These are phyloP conservation scores for Upupa epops DNA, from an alignment of 2,113 vertebrate species.

Conservation along the genomic window DNA sequence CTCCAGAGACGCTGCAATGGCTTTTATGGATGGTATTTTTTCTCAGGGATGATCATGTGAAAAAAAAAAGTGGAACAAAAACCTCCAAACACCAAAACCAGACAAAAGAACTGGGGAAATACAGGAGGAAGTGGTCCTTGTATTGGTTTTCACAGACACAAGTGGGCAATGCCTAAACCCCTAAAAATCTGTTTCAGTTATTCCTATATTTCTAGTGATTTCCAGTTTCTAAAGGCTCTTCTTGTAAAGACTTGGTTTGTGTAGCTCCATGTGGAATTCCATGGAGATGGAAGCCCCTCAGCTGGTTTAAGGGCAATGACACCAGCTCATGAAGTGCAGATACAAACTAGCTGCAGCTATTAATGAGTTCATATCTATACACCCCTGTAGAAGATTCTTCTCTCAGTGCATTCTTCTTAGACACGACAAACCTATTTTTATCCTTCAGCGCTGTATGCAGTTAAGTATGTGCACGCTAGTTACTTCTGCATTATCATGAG, in stretches of 20 bases:
- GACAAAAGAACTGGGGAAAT: neutral
- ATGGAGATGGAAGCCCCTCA: neutral
- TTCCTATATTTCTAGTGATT: neutral
- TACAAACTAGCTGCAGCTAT: neutral
- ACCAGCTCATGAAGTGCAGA: neutral
- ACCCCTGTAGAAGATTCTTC: neutral
- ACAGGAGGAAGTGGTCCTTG: neutral
- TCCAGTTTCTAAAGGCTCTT: neutral
- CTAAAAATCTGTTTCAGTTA: neutral
- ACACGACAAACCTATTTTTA: slow-evolving; percentile 24
- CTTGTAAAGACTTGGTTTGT: neutral
- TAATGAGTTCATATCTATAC: neutral
- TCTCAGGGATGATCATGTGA: neutral
- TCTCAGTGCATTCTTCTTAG: neutral
- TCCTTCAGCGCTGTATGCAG: neutral
- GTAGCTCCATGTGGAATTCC: neutral
- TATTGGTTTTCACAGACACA: neutral
- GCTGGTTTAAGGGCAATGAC: neutral
- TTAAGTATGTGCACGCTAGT: neutral
- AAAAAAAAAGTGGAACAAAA: neutral
- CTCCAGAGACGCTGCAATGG: neutral
- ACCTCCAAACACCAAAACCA: neutral
- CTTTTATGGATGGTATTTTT: neutral
- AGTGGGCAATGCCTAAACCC: neutral
- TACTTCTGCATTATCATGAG: slow-evolving; percentile 13